These are phyloP conservation scores for Acanthurus tractus DNA, from an alignment of 2,797 vertebrate species.

Conservation along the genomic window DNA sequence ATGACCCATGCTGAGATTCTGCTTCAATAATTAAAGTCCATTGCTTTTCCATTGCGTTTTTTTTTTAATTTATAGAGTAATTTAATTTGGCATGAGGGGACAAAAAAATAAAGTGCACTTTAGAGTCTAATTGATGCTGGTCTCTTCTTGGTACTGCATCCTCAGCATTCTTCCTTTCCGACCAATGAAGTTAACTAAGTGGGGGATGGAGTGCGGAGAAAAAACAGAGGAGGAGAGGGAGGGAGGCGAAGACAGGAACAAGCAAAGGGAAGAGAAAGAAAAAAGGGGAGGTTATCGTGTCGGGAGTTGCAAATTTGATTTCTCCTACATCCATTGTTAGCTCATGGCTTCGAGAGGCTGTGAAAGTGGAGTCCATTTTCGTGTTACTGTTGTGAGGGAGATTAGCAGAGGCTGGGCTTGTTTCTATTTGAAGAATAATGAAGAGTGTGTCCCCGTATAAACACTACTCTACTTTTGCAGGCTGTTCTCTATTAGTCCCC, in stretches of 20 bases:
- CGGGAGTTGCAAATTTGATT: slow-evolving; percentile 74
- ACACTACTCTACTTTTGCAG: slow-evolving; percentile 48
- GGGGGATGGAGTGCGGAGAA: slow-evolving; percentile 43
- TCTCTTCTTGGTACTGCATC: slow-evolving; percentile 72
- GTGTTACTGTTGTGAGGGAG: slow-evolving; percentile 67
- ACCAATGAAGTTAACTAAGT: slow-evolving; percentile 74
- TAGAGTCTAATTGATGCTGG: slow-evolving; percentile 81
- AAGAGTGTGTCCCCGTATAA: slow-evolving; percentile 66
- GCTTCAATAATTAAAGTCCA: slow-evolving; percentile 82
- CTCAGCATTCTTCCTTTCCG: slow-evolving; percentile 79
- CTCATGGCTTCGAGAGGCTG: slow-evolving; percentile 65
- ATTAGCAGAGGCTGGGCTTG: slow-evolving; percentile 74
- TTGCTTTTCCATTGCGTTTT: slow-evolving; percentile 76
- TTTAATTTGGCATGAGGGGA: slow-evolving; percentile 82
- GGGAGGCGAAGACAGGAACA: slow-evolving; percentile 9
- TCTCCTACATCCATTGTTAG: slow-evolving; percentile 75
- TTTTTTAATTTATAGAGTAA: slow-evolving; percentile 81
- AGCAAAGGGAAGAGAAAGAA: slow-evolving; percentile 34
- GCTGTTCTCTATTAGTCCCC: slow-evolving; percentile 30
- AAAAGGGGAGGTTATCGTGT: slow-evolving; percentile 64
- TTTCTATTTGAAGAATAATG: slow-evolving; percentile 83
- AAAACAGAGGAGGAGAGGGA: slow-evolving; percentile 34
- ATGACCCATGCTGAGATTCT: slow-evolving; percentile 72
- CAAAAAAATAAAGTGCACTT: slow-evolving; percentile 84
- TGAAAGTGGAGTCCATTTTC: slow-evolving; percentile 71